phyloP scores from a whole-genome alignment of 1,140 invertebrate species.

The Ectropis grisescens region DNA sequence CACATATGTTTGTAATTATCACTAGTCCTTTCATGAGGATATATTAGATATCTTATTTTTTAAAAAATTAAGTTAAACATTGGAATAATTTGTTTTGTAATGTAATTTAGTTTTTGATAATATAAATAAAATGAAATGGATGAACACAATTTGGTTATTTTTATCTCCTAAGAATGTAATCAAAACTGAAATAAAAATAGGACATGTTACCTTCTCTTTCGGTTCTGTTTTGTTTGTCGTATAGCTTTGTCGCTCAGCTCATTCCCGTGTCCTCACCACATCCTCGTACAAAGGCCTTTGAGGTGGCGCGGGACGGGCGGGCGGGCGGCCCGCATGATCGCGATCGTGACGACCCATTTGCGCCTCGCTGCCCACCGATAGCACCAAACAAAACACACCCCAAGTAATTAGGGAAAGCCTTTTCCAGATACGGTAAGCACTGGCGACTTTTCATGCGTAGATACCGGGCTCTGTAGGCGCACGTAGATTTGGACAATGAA shows the following conservation, averaged over 20 bases:
- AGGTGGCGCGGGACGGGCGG: slow-evolving; percentile 21
- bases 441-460: slow-evolving; percentile 16
- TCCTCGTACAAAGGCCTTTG: slow-evolving; percentile 64
- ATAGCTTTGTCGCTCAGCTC: not conserved
- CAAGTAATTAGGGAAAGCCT: slow-evolving; percentile 68
- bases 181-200: too few species aligned
- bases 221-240: too few species aligned
- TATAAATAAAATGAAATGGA: too few species aligned
- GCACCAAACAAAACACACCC: slow-evolving; percentile 67
- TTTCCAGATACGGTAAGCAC: slow-evolving; percentile 65
- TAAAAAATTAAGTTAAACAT: too few species aligned
- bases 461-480: not conserved
- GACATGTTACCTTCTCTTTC: too few species aligned
- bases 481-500: not conserved
- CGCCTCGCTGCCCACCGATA: slow-evolving; percentile 66
- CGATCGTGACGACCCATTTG: slow-evolving; percentile 65
- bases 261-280: slow-evolving; percentile 2
- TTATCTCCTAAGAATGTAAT: too few species aligned
- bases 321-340: slow-evolving; percentile 62
- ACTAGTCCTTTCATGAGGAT: too few species aligned
- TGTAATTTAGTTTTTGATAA: too few species aligned
- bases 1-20: too few species aligned
- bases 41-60: too few species aligned
- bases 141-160: too few species aligned
- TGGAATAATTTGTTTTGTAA: too few species aligned